Base-by-base conservation (phyloP, 2,113 vertebrate species). In the Motacilla tschutschensis region DNA sequence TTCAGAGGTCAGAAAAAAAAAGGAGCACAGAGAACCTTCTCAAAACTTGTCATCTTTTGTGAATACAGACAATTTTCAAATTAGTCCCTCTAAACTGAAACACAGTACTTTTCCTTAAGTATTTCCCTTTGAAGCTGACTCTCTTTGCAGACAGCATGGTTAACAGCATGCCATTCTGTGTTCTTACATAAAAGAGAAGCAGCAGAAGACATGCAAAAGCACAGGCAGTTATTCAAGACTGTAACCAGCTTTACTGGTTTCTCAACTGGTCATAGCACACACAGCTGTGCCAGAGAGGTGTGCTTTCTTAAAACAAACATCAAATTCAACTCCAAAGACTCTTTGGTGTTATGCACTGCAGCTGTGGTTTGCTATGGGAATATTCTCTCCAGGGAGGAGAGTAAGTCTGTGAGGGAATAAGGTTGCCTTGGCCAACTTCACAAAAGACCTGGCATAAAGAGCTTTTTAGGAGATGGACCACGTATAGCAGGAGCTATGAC, bases 251-350 rank as follows among this genome's bases (percentile, higher is more conserved):
- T 74, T 81, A 31, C 50, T 58, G 29, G 62, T 71, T 83, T 84
- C 79, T 70, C 72, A 58, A 28, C 40, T 36, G 59, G 40, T 28
- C 53, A 44, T 11, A 22, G 53, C 48, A 59, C 53, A 66, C 53
- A 44, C 69, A 89, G 54, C 55, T 44, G 53, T n/a, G 57, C 41
- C 78, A 54, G 83, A 63, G 0, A 88, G 73, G 72, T 74, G 76
- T 44, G 46, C 53, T 74, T 84, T 74, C 85, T 67, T 63, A 87
- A 90, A 90, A 79, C 20, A 91, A 67, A 40, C 70, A 81, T 33
- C 66, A 64, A 2, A 31, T 14, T 75, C 4, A 4, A 28, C 36
- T 60, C 64, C 64, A 69, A 46, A 77, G 73, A 36, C 15, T 64
- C 69, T 41, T 29, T 29, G 33, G 35, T 53, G 46, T 54, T 83